These are phyloP conservation scores for Syrmaticus mikado DNA, from an alignment of 2,113 vertebrate species.

Conservation along the genomic window DNA sequence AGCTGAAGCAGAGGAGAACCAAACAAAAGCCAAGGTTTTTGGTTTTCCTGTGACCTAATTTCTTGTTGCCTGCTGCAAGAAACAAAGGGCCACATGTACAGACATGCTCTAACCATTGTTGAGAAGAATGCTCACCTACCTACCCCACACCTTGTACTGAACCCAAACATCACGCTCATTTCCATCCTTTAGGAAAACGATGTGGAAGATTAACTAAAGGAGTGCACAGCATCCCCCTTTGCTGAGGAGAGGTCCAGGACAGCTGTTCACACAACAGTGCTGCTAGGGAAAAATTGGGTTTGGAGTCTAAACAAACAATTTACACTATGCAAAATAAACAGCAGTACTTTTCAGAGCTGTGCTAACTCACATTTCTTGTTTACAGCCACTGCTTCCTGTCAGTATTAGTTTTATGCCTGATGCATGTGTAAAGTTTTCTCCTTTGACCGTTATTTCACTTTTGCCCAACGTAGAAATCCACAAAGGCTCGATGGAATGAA, in stretches of 20 bases:
- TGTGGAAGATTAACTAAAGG: not conserved
- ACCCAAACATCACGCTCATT: not conserved
- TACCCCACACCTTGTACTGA: not conserved
- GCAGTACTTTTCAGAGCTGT: not conserved
- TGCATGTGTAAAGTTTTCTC: conserved; percentile 82
- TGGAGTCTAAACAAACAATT: not conserved
- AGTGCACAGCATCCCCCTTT: not conserved
- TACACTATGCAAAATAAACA: not conserved
- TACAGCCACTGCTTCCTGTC: conserved; percentile 81
- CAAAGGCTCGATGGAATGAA: conserved; percentile 81
- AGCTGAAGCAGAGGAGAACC: not conserved
- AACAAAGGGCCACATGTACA: not conserved
- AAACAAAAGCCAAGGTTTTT: conserved; percentile 7
- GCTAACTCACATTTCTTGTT: conserved; percentile 79
- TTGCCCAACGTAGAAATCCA: conserved; percentile 86
- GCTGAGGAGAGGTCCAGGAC: not conserved
- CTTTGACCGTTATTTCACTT: conserved; percentile 81
- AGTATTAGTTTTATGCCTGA: conserved; percentile 81
- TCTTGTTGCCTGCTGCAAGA: not conserved
- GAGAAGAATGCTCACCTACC: not conserved
- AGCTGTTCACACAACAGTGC: not conserved
- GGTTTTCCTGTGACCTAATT: not conserved
- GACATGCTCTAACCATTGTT: not conserved
- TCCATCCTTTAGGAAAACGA: not conserved
- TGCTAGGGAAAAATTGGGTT: not conserved